Percentiles rank a stretch among this genome's conserved stretches.
Conservation (phyloP, 2,113 vertebrate genomes). For the Alligator mississippiensis region DNA sequence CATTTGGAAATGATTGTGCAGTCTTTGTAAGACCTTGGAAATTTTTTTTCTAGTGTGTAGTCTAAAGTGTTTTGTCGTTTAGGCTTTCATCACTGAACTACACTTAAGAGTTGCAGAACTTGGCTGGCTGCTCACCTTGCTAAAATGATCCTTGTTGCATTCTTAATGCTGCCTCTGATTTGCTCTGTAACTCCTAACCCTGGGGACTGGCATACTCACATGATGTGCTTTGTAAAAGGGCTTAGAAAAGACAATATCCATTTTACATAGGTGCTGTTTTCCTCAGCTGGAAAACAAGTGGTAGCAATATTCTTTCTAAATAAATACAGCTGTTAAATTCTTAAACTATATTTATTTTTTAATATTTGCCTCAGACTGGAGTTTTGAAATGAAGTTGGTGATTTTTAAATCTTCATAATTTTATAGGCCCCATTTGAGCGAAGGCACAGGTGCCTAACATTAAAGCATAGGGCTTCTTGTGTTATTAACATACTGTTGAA, state of each 20-base stretch:
- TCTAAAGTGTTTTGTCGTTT: slow-evolving; percentile 4
- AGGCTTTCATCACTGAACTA: background rate
- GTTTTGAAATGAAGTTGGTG: background rate
- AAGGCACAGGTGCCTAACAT: background rate
- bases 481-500: background rate
- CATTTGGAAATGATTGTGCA: slow-evolving; percentile 43
- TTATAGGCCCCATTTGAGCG: background rate
- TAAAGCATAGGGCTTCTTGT: background rate
- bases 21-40: background rate
- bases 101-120: background rate
- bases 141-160: background rate
- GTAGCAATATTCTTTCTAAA: background rate
- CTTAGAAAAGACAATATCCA: background rate
- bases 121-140: slow-evolving; percentile 6
- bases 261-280: background rate
- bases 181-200: background rate
- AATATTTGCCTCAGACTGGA: background rate
- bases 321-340: background rate
- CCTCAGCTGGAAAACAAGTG: background rate
- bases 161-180: background rate
- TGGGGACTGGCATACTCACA: no score
- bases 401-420: background rate
- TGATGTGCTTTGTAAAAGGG: no score
- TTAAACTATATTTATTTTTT: background rate
- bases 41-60: rapidly evolving